Conservation (phyloP, 2,113 vertebrate genomes). For the Myotis yumanensis region DNA sequence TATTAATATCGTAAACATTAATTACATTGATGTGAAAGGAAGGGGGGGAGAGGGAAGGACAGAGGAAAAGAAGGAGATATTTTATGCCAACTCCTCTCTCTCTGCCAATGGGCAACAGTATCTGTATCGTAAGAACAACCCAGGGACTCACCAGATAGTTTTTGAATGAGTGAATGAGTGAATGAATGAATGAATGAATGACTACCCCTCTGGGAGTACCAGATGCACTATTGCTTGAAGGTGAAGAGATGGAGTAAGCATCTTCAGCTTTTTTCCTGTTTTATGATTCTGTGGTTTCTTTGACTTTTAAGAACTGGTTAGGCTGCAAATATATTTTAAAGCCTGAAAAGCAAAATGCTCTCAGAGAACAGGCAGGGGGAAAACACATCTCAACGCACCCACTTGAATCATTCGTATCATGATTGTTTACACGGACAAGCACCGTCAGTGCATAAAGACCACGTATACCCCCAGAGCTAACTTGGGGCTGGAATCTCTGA, state of each 20-base stretch:
- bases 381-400: not conserved
- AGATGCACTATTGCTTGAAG: not conserved
- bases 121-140: not conserved
- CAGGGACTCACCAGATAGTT: not conserved
- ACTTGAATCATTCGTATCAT: not conserved
- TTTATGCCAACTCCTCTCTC: not conserved
- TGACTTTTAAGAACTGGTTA: conserved; percentile 15
- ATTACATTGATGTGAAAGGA: not conserved
- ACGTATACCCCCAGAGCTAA: not conserved
- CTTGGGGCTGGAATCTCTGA: not conserved
- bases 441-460: not conserved
- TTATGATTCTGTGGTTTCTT: conserved; percentile 28
- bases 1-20: conserved; percentile 31
- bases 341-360: conserved; percentile 34
- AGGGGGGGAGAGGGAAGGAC: not conserved
- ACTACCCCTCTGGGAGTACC: not conserved
- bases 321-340: conserved; percentile 36
- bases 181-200: not conserved
- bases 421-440: not conserved
- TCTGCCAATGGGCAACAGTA: not conserved
- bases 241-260: not conserved
- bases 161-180: not conserved
- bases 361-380: not conserved
- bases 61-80: not conserved
- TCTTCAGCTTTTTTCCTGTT: not conserved